Evolutionary conservation across 2,888 invertebrate species (phyloP), one percentile per base, ranked within the genome.

Genomic region (Hypsopygia costalis): DNA sequence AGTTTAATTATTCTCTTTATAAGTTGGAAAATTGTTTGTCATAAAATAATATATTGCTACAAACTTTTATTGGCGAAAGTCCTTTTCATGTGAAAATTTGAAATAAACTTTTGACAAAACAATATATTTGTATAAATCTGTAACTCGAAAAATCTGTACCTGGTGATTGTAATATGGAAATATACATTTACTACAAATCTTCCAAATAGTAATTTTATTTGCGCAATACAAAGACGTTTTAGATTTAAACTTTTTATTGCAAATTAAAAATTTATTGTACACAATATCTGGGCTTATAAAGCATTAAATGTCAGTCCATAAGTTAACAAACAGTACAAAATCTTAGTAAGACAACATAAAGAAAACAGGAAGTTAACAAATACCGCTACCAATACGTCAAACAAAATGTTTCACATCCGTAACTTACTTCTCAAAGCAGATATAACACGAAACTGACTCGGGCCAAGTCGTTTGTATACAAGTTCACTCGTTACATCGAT

Each of bases 121-220:
- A 58, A 69, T 75, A 65, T 72, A 72, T 81, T 81, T 81, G 77
- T 81, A 78, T 76, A 74, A 77, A 79, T 71, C 75, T 81, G 71
- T 78, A 76, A 82, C 82, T 83, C 78, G 71, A 78, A 79, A 78
- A 79, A 82, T 73, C 80, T 83, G 87, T 87, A 87, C 87, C 87
- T 87, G 87, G 81, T 82, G 81, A 83, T 83, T 81, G 82, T 85
- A 66, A 82, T 81, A 85, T 78, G 75, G 70, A 81, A 87, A 87
- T 87, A 86, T 86, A 86, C 81, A 82, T 87, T 87, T 87, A 86
- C 87, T 83, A 86, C 83, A 82, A 87, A 87, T 83, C 85, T 86
- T 82, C 74, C 75, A 79, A 70, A 60, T 53, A 49, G 69, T 67
- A 52, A 63, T 83, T 83, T 80, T 61, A 63, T 66, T 76, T 64